Percentiles rank a stretch among this genome's conserved stretches.
phyloP scores from a whole-genome alignment of 2,113 vertebrate species.

The Daubentonia madagascariensis region DNA sequence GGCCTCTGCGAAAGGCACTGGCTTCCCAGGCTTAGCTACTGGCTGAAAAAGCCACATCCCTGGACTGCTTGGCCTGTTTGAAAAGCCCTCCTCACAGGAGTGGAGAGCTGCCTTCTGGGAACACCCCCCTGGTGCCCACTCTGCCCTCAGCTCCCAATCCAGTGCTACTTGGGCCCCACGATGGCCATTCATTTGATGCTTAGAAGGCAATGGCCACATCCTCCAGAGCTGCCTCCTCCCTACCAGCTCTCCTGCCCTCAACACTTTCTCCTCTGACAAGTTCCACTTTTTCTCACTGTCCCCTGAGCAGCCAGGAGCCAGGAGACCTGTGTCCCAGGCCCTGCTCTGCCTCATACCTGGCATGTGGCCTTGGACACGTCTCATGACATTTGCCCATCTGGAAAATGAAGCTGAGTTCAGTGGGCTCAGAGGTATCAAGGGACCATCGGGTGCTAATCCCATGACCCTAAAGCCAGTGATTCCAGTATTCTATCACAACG shows the following conservation, averaged over 20 bases:
- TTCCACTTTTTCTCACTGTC: not conserved
- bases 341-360: not conserved
- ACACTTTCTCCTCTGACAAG: not conserved
- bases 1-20: not conserved
- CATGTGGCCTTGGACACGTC: not conserved
- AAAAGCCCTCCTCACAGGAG: not conserved
- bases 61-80: not conserved
- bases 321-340: not conserved
- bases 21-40: not conserved
- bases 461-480: not conserved
- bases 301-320: not conserved
- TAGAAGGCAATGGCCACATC: not conserved
- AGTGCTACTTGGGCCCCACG: not conserved
- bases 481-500: not conserved
- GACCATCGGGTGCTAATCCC: not conserved
- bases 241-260: not conserved
- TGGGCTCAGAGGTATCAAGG: not conserved
- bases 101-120: not conserved
- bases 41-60: not conserved
- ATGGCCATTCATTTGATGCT: not conserved
- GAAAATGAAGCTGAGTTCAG: not conserved
- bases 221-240: not conserved
- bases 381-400: not conserved
- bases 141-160: not conserved
- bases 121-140: not conserved